Base-by-base conservation (phyloP, 2,888 invertebrate genomes). In the Dione vanillae region DNA sequence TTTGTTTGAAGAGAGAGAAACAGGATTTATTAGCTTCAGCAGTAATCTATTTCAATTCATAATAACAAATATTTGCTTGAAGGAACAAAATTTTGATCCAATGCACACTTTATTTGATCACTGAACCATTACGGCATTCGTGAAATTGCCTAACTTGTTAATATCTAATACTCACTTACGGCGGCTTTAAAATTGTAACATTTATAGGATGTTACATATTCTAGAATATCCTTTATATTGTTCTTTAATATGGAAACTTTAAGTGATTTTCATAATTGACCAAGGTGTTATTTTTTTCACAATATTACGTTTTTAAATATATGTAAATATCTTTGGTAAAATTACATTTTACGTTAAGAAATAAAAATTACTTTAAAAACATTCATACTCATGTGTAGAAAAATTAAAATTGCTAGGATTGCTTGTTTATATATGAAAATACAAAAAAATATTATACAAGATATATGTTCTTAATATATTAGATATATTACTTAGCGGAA, bases 131-230 rank as follows among this genome's bases (percentile, higher is more conserved):
- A 35, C 40, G 16, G 43, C 35, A 19, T 11, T 49, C 16, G 11
- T 10, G 19, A 16, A 49, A 49, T 49, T 68, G 67, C 61, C 45
- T 61, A 61, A 68, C 27, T 11, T 61, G 52, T 6, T 52, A 68
- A 27, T 68, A 41, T 67, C 35, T 68, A 51, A 37, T 49, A 52
- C 14, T 67, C 27, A 62, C 51, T 62, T 52, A 52, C 52, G 67
- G 61, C 16, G 27, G 27, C 27, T 40, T 20, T 43, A 35, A 2
- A 61, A 45, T 68, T 68, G 61, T 68, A 68, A 68, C 61, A 62
- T 62, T 61, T 51, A 52, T 37, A 51, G 67, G 67, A 68, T 54
- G 61, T 68, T 68, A 68, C 67, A 52, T 56, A 43, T 62, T 61
- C 61, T 62, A 43, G 61, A 68, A 68, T 68, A 68, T 68, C 67